A percentile compares a stretch with the other conserved stretches of the same genome.
phyloP scores from a whole-genome alignment of 2,888 invertebrate species.

The Halictus quadricinctus region DNA sequence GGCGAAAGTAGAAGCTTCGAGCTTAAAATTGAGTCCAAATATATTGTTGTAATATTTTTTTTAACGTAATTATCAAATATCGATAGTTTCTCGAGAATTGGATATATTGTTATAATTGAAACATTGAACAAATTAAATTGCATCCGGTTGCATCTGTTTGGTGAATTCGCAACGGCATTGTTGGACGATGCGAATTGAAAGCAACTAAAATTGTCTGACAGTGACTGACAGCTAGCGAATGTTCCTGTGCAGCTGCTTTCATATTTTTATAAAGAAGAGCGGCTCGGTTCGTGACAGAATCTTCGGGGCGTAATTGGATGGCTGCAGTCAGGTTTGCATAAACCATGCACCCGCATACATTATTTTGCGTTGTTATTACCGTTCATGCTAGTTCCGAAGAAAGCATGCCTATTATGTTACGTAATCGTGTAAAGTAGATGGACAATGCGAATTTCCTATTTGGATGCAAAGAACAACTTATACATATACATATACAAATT shows the following conservation, averaged over 20 bases:
- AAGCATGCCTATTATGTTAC: conserved; percentile 63
- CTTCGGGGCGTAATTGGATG: conserved; percentile 15
- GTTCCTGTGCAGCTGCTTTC: background rate
- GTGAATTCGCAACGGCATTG: background rate
- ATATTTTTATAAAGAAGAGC: background rate
- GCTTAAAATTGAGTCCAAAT: too few species aligned
- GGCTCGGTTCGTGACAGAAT: background rate
- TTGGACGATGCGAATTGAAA: background rate
- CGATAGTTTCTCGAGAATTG: too few species aligned
- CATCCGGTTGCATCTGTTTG: too few species aligned
- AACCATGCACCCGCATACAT: conserved; percentile 58
- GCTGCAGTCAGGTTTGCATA: conserved; percentile 39
- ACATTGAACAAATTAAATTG: background rate
- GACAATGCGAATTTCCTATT: conserved; percentile 58
- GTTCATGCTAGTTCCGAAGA: conserved; percentile 62
- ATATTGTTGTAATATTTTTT: too few species aligned
- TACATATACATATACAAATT: conserved; percentile 55
- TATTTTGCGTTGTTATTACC: conserved; percentile 58
- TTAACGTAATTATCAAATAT: too few species aligned
- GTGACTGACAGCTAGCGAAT: background rate
- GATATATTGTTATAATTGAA: background rate
- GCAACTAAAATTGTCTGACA: background rate
- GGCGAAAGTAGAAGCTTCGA: too few species aligned
- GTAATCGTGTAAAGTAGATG: conserved; percentile 62
- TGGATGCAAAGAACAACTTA: conserved; percentile 53